Evolutionary conservation across 2,797 vertebrate genomes (phyloP), one percentile per base, ranked within the genome.

Genomic region (Setipinna tenuifilis): DNA sequence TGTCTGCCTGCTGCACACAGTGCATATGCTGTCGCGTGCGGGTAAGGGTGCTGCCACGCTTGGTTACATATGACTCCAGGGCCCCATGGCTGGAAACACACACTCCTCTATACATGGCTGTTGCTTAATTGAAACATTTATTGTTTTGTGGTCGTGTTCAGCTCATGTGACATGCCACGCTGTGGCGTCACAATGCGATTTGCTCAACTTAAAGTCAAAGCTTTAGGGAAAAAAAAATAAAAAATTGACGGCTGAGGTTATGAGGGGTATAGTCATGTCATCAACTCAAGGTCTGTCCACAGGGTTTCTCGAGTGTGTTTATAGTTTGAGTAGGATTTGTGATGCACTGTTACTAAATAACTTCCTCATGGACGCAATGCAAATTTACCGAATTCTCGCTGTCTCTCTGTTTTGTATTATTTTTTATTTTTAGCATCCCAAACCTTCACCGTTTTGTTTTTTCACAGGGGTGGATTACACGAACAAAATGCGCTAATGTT

Each of bases 61-160:
- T 88, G 92, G 92, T 87, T 93, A 94, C 94, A 93, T 93, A 93
- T 93, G 93, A 92, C 94, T 86, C 90, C 90, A 6, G 94, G 94
- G 93, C 94, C 86, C 90, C 90, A 3, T 93, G 93, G 93, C 61
- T 89, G 92, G 93, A 93, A 71, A 87, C 65, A 83, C 11, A 75
- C 58, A 94, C 94, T 94, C 93, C 94, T 94, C 92, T 93, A 92
- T 94, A 93, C 92, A 92, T 94, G 94, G 92, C 92, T 94, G 93
- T 93, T 94, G 93, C 94, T 94, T 95, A 94, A 95, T 94, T 95
- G 94, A 94, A 94, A 93, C 93, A 94, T 94, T 95, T 94, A 95
- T 95, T 95, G 95, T 95, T 94, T 94, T 92, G 92, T 91, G 89
- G 90, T 89, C 91, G 89, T 94, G 93, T 94, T 95, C 94, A 93